These are phyloP conservation scores for Irena cyanogastra DNA, from an alignment of 2,113 vertebrate species.

Conservation along the genomic window DNA sequence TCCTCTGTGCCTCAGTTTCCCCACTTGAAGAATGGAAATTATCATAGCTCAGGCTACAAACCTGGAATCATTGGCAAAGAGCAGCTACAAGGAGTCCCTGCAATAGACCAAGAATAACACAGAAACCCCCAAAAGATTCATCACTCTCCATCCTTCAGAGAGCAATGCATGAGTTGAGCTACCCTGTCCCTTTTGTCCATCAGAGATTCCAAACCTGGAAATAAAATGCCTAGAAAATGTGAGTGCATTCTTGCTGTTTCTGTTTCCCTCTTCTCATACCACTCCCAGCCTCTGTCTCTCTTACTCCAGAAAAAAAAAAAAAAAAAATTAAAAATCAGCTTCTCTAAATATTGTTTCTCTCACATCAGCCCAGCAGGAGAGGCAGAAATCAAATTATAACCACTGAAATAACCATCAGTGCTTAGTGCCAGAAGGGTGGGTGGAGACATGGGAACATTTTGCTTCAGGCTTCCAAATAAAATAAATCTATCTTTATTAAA, in stretches of 20 bases:
- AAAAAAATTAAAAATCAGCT: not conserved
- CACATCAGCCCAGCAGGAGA: conserved; percentile 33
- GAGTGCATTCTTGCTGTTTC: not conserved
- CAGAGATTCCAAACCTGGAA: not conserved
- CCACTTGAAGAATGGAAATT: not conserved
- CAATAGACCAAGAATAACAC: not conserved
- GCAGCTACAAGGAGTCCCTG: not conserved
- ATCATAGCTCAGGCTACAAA: not conserved
- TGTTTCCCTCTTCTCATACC: not conserved
- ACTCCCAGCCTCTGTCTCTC: not conserved
- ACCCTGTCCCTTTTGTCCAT: conserved; percentile 30
- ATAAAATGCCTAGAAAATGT: conserved; percentile 13
- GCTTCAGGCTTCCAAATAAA: conserved; percentile 17
- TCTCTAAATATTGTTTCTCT: conserved; percentile 55
- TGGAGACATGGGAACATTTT: not conserved
- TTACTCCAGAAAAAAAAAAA: not conserved
- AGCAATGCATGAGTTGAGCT: conserved; percentile 32
- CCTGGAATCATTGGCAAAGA: not conserved
- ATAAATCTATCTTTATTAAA: conserved; percentile 61
- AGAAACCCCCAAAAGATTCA: not conserved
- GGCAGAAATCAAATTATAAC: conserved; percentile 59
- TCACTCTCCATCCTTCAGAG: not conserved
- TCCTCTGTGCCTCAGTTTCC: not conserved
- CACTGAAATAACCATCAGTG: not conserved
- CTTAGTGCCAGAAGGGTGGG: not conserved